Evolutionary conservation across 2,888 invertebrate species (phyloP).

Genomic region (Lasioglossum villosulum): DNA sequence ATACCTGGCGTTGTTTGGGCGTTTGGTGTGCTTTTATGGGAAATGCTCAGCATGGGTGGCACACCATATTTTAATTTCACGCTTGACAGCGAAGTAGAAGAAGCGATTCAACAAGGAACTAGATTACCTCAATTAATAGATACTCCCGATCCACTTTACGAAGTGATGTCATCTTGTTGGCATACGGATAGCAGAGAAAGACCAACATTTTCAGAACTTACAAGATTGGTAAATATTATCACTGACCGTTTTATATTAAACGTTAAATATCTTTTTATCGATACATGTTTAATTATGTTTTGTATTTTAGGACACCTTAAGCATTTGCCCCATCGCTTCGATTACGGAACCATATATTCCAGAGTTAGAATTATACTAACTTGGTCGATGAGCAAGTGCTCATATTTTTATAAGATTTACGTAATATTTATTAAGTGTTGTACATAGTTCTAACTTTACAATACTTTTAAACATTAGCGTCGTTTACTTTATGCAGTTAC

Average conservation of each 20-base stretch:
- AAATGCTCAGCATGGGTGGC: conserved; percentile 91
- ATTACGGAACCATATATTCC: conserved; percentile 81
- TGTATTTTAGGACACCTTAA: conserved; percentile 79
- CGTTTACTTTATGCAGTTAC: conserved; percentile 52
- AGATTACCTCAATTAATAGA: conserved; percentile 91
- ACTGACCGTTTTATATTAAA: neutral
- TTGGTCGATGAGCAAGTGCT: conserved; percentile 34
- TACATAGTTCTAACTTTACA: conserved; percentile 37
- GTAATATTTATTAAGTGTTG: conserved; percentile 27
- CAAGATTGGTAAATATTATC: conserved; percentile 81
- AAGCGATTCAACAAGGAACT: conserved; percentile 88
- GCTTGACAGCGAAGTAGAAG: conserved; percentile 86
- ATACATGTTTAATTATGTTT: neutral
- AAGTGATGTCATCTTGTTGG: conserved; percentile 94
- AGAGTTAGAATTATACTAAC: conserved; percentile 80
- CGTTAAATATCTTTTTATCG: conserved; percentile 5
- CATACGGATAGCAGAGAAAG: conserved; percentile 92
- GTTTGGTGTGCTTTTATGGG: conserved; percentile 93
- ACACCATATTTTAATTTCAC: conserved; percentile 91
- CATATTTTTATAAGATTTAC: conserved; percentile 38
- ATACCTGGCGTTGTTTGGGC: conserved; percentile 94
- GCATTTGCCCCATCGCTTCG: conserved; percentile 83
- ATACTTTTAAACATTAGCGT: conserved; percentile 36
- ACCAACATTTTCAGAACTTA: conserved; percentile 89
- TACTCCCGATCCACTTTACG: conserved; percentile 92